Base-by-base conservation (phyloP, 2,113 vertebrate genomes). In the Ctenodactylus gundi region DNA sequence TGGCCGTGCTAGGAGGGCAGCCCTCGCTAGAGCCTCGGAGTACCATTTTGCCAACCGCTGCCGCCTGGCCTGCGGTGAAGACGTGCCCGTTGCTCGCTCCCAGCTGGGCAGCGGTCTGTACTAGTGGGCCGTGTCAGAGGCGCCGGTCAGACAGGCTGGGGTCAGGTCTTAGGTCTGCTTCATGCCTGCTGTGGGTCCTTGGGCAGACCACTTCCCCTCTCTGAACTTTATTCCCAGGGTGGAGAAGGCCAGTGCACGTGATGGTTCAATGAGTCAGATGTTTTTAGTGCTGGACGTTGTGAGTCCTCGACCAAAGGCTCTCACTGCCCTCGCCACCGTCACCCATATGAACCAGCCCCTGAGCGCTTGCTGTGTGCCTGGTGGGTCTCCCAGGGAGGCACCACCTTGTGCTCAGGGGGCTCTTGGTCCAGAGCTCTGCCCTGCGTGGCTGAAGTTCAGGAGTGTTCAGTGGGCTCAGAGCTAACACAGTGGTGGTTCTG, bases 141-240 rank as follows among this genome's bases (percentile, higher is more conserved):
- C 10, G 23, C 58, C 49, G 49, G 44, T 57, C 49, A 13, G 41
- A 10, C 7, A 51, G 20, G 15, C 39, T 23, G 44, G n/a, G 34
- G 44, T 41, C 76, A 53, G 27, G 23, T 58, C 68, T 70, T 44
- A 12, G 49, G 27, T 41, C 27, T 8, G 41, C 57, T n/a, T 1
- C 0, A 0, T 12, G 0, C 27, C 1, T 36, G 67, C 29, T 29
- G 29, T 20, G 46, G 57, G 39, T 39, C 1, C 51, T 0, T 7
- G 72, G 60, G 34, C 72, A 20, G 7, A 31, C 25, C 6, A 27
- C 51, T 41, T 25, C 41, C 36, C 12, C 41, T 27, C 4, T 9
- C 58, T 1, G 4, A 44, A 36, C 11, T 51, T 55, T 34, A 49
- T 49, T 49, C 77, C 12, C 46, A 0, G 57, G 12, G 6, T n/a